phyloP scores from a whole-genome alignment of 2,888 invertebrate genomes.

The Nymphalis polychloros region DNA sequence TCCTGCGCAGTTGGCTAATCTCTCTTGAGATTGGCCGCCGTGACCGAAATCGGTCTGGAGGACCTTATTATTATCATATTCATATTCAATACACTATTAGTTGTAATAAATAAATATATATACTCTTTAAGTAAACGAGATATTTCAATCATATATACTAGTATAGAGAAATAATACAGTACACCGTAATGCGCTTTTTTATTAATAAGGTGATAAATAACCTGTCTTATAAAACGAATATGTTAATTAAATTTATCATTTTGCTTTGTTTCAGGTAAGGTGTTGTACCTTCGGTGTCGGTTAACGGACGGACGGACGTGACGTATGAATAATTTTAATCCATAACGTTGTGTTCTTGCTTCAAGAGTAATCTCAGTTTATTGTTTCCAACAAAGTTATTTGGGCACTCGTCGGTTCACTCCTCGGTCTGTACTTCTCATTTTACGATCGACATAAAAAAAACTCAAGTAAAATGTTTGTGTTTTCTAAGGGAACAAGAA shows the following conservation, averaged over 20 bases:
- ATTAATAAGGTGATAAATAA: neutral
- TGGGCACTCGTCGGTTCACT: slow-evolving; percentile 58
- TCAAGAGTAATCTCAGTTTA: slow-evolving; percentile 34
- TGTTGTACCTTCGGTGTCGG: too few species aligned
- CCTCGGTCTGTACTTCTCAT: slow-evolving; percentile 48
- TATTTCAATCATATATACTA: too few species aligned
- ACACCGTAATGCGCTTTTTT: neutral
- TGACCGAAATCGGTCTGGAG: too few species aligned
- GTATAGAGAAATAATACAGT: too few species aligned
- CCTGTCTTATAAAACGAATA: neutral
- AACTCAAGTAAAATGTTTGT: slow-evolving; percentile 47
- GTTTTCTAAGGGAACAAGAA: slow-evolving; percentile 39
- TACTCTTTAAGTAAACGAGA: too few species aligned
- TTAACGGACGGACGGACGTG: neutral
- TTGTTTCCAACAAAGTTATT: slow-evolving; percentile 52
- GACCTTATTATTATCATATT: too few species aligned
- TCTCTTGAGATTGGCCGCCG: too few species aligned
- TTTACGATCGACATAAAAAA: slow-evolving; percentile 69
- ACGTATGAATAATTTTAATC: slow-evolving; percentile 12
- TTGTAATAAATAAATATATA: too few species aligned
- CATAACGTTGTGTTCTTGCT: slow-evolving; percentile 21
- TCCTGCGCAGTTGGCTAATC: too few species aligned
- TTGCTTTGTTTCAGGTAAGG: slow-evolving; percentile 50
- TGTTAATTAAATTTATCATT: slow-evolving; percentile 4
- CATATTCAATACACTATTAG: too few species aligned